Base-by-base conservation (phyloP, 2,888 invertebrate genomes). In the Ecdyonurus torrentis region DNA sequence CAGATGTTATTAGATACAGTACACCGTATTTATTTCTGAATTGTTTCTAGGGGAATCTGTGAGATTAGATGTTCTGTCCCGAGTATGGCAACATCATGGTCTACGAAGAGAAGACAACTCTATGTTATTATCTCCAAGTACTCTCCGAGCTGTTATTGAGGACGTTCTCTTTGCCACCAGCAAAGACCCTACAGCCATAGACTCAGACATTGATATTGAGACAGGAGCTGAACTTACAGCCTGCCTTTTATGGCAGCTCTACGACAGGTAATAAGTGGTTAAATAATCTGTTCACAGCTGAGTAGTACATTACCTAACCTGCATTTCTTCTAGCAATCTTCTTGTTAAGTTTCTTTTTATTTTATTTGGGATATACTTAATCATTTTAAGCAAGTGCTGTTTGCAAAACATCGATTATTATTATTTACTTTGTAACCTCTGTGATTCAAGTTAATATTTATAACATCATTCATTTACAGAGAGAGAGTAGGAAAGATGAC, bases 71-170 rank as follows among this genome's bases (percentile, higher is more conserved):
- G 55, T 55, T 18, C n/a, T 55, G 19, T 22, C 19, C n/a, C 55
- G n/a, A 20, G 55, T 55, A 7, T 22, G n/a, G 19, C 19, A 55
- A n/a, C 55, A 55, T 22, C 55, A 55, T 55, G 55, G 55, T 55
- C n/a, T 55, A n/a, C 55, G 55, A 22, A n/a, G 55, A n/a, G 55
- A 55, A n/a, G 55, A 55, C 20, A 55, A 55, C 20, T 55, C 55
- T 5, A 55, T 55, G 55, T 7, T 55, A 7, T n/a, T 55, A 5
- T 55, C 55, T 5, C 55, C 55, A 5, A 55, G 7, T 20, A 22
- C 55, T 7, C 55, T 55, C n/a, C 55, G 55, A n/a, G 55, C 55
- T 5, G 55, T 55, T 7, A 5, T 55, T 5, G 55, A 55, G n/a
- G 55, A 55, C 20, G 55, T 55, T 20, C 22, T 55, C 15, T 55